These are phyloP conservation scores for Drosophila albomicans DNA, from an alignment of 1,140 invertebrate genomes.

Conservation along the genomic window DNA sequence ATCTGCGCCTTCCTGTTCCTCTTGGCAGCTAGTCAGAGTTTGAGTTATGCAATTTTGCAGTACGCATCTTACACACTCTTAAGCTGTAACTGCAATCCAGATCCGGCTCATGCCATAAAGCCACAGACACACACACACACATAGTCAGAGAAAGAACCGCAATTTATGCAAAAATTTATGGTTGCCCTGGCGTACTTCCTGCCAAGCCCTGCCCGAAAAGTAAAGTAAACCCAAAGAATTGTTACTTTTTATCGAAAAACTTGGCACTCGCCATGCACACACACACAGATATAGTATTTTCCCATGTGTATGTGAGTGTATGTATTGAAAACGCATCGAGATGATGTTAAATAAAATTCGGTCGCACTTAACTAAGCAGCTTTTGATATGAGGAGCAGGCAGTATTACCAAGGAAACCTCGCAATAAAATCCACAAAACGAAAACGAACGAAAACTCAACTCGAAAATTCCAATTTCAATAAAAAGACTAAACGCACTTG, in stretches of 20 bases:
- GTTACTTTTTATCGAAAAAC: conserved; percentile 71
- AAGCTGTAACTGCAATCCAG: conserved; percentile 65
- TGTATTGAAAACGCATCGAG: conserved; percentile 61
- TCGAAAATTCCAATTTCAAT: conserved; percentile 68
- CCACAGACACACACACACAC: conserved; percentile 8
- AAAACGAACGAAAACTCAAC: conserved; percentile 33
- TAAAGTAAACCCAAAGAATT: conserved; percentile 46
- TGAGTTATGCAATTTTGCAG: conserved; percentile 75
- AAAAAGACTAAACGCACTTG: conserved; percentile 75
- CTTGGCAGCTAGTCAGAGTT: conserved; percentile 36
- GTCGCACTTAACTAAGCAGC: conserved; percentile 68
- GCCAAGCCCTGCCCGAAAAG: conserved; percentile 3
- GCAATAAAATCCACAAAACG: conserved; percentile 18
- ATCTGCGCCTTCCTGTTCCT: neutral
- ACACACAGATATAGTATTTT: conserved; percentile 13
- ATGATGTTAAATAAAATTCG: conserved; percentile 61
- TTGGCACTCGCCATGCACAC: conserved; percentile 65
- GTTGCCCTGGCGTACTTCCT: conserved; percentile 68
- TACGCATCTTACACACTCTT: conserved; percentile 56
- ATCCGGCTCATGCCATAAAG: conserved; percentile 59
- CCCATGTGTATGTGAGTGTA: neutral
- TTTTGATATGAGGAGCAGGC: conserved; percentile 36
- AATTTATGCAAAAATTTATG: conserved; percentile 81
- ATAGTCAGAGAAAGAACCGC: conserved; percentile 44
- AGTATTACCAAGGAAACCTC: conserved; percentile 31